Base-by-base conservation (phyloP, 2,113 vertebrate genomes). In the Siniperca chuatsi region DNA sequence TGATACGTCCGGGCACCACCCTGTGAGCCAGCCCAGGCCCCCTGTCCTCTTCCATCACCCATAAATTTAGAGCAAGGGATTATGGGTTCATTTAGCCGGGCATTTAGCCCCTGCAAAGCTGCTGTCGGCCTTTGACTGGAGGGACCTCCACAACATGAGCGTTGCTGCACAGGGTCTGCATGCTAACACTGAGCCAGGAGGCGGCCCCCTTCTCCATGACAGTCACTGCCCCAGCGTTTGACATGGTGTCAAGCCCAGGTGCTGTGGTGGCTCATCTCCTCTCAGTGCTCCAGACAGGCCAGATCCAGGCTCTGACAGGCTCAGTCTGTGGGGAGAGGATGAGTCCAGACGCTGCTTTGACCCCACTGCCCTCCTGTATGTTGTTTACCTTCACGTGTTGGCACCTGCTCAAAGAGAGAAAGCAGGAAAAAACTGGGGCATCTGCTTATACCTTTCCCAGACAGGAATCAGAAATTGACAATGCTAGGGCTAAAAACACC, bases 331-430 rank as follows among this genome's bases (percentile, higher is more conserved):
- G 83, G 94, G 91, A 88, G 92, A 92, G 79, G 83, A 79, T 81
- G 88, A 86, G 76, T 79, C 83, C 92, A 94, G 87, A 80, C 92
- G 86, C 89, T 83, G 76, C 61, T 83, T 87, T 95, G 95, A 96
- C 95, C 95, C 81, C 25, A 81, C 82, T 84, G 60, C 91, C 89
- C 94, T 93, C 69, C 91, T 93, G 77, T 75, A 89, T 71, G 84
- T 84, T 95, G 72, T 86, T 96, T 96, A 95, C 90, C 88, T 94
- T 95, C 71, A 66, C 44, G 46, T 93, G 90, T 88, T 89, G 93
- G 86, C 92, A 96, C 92, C 75, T 92, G 89, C 92, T 91, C 81
- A 89, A 90, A 91, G 65, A 73, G 21, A 52, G 52, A 67, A 54
- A 42, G n/a, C 20, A 74, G 61, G 68, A 35, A 29, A 65, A 68